phyloP scores from a whole-genome alignment of 2,888 invertebrate species.

The Podotricha telesiphe region DNA sequence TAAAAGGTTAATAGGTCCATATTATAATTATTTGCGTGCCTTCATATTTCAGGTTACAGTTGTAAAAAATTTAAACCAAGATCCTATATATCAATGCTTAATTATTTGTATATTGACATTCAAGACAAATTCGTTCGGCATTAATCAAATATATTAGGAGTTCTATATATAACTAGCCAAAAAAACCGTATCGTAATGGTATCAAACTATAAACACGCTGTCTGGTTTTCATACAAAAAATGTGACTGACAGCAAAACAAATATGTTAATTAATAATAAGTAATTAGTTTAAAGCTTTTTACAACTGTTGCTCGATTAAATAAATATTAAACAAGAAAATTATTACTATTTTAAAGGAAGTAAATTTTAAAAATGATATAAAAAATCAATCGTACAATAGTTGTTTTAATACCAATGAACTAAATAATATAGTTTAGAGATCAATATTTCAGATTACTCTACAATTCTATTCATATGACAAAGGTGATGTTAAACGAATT shows the following conservation, averaged over 20 bases:
- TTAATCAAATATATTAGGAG: not conserved
- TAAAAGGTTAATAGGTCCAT: not conserved
- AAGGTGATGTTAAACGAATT: no score
- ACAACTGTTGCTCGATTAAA: slow-evolving; percentile 3
- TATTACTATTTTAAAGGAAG: not conserved
- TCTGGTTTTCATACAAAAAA: slow-evolving; percentile 8
- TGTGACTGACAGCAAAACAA: slow-evolving; percentile 7
- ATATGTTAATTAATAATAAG: slow-evolving; percentile 5
- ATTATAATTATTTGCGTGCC: slow-evolving; percentile 3
- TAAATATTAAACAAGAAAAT: not conserved
- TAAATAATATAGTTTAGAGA: not conserved
- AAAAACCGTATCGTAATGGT: not conserved
- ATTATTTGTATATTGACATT: not conserved
- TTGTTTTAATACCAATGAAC: not conserved
- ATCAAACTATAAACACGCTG: slow-evolving; percentile 1
- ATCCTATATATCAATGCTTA: not conserved
- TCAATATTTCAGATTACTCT: not conserved
- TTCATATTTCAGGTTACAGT: not conserved
- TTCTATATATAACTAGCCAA: not conserved
- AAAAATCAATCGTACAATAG: not conserved
- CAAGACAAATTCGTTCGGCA: not conserved
- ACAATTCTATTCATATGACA: no score
- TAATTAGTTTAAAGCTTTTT: slow-evolving; percentile 1
- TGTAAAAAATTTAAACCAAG: slow-evolving; percentile 14
- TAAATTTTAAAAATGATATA: not conserved